A percentile compares a stretch with the other conserved stretches of the same genome.
Conservation (phyloP, 2,888 invertebrate species). For the Cylloceria caligata region DNA sequence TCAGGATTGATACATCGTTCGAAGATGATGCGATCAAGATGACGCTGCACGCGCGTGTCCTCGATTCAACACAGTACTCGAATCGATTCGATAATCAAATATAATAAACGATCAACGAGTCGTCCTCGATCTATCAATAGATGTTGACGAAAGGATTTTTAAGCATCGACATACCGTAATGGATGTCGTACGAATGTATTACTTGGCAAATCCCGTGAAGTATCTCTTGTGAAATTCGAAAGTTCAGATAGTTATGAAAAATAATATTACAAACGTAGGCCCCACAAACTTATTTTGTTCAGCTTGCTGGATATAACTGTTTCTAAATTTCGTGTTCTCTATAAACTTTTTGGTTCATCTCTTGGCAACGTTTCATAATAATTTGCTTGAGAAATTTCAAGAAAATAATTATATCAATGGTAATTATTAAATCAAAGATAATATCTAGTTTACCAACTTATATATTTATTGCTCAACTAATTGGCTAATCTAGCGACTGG, state of each 20-base stretch:
- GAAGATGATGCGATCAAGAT: too few relatives aligned
- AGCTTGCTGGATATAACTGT: too few relatives aligned
- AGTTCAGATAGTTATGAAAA: background rate
- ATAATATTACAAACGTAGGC: conserved; percentile 11
- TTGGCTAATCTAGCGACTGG: background rate
- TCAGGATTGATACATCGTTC: too few relatives aligned
- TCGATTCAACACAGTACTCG: background rate
- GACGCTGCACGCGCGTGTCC: too few relatives aligned
- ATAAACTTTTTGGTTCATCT: too few relatives aligned
- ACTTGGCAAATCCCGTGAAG: background rate
- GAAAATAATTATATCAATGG: too few relatives aligned
- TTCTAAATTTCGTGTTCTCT: too few relatives aligned
- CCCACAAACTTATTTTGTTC: background rate
- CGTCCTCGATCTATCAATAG: background rate
- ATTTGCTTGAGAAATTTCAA: too few relatives aligned
- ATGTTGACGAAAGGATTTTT: background rate
- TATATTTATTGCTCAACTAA: background rate
- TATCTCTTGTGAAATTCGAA: conserved; percentile 37
- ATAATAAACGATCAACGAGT: background rate
- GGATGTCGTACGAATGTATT: background rate
- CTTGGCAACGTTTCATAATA: too few relatives aligned
- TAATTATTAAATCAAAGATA: too few relatives aligned
- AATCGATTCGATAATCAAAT: background rate
- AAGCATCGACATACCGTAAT: background rate
- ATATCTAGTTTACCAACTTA: background rate